A percentile compares a stretch with the other conserved stretches of the same genome.
These are phyloP conservation scores for Jordanella pulchra DNA, from an alignment of 2,797 vertebrate genomes.

Conservation along the genomic window DNA sequence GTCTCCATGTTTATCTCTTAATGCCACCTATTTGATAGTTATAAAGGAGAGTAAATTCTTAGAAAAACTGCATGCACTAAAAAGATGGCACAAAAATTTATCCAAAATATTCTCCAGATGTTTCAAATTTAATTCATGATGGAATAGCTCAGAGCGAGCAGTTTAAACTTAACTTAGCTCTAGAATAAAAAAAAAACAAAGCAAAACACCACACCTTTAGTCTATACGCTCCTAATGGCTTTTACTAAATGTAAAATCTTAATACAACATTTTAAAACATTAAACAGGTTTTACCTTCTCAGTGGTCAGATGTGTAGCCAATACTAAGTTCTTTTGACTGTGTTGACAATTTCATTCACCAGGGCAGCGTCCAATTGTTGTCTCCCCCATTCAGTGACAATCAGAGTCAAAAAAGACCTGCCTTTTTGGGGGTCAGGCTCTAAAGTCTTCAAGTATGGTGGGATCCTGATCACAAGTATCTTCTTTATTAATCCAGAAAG, in stretches of 20 bases:
- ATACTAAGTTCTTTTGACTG: constrained; percentile 24
- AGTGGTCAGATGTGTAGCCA: constrained; percentile 9
- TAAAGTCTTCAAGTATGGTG: constrained; percentile 37
- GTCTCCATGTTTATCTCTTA: no score
- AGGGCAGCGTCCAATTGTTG: constrained; percentile 38
- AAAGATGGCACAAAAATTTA: not conserved
- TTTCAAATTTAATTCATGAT: not conserved
- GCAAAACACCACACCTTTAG: constrained; percentile 28
- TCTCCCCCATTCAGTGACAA: constrained; percentile 61
- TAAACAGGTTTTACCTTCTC: constrained; percentile 26
- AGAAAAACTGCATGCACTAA: not conserved
- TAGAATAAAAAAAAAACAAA: constrained; percentile 11
- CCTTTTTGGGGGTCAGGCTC: constrained; percentile 13
- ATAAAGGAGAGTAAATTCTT: not conserved
- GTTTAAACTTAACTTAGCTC: constrained; percentile 13
- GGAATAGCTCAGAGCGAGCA: not conserved
- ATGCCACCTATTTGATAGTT: no score
- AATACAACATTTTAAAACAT: constrained; percentile 35
- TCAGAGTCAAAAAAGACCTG: constrained; percentile 23
- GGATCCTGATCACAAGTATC: constrained; percentile 26
- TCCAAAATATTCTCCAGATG: not conserved
- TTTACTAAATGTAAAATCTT: constrained; percentile 17
- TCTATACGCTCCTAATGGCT: constrained; percentile 35
- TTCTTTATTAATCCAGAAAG: constrained; percentile 15
- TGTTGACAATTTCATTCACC: constrained; percentile 31